Conservation (phyloP, 2,113 vertebrate genomes). For the Suricata suricatta region DNA sequence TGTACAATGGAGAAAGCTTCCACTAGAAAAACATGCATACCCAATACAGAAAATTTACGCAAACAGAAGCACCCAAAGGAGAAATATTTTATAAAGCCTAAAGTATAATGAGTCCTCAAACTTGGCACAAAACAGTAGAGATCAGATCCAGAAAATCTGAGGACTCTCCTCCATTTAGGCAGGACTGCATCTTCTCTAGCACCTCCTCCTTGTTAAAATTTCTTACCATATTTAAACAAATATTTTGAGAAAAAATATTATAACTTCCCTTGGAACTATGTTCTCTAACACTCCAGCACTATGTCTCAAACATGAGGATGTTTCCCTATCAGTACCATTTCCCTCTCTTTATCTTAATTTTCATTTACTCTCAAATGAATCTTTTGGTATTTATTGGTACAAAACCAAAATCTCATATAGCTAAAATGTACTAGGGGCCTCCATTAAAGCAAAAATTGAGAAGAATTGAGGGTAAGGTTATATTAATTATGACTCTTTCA, state of each 20-base stretch:
- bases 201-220: conserved; percentile 5
- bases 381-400: background rate
- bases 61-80: conserved; percentile 37
- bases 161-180: background rate
- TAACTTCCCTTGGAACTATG: background rate
- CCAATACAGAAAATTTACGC: conserved; percentile 29
- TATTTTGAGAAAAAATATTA: conserved; percentile 49
- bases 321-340: background rate
- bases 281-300: background rate
- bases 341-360: background rate
- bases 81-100: conserved; percentile 46
- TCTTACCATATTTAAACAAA: conserved; percentile 61
- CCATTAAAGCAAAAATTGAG: background rate
- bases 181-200: background rate
- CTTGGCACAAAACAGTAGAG: background rate
- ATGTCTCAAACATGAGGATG: background rate
- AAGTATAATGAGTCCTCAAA: conserved; percentile 47
- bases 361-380: background rate
- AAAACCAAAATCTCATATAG: background rate
- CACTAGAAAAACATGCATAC: conserved; percentile 47
- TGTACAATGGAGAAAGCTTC: conserved; percentile 35
- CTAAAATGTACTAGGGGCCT: background rate
- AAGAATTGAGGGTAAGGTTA: background rate
- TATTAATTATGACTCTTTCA: background rate
- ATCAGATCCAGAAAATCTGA: conserved; percentile 42